phyloP scores from a whole-genome alignment of 2,888 invertebrate genomes.

The Aphrophora alni region DNA sequence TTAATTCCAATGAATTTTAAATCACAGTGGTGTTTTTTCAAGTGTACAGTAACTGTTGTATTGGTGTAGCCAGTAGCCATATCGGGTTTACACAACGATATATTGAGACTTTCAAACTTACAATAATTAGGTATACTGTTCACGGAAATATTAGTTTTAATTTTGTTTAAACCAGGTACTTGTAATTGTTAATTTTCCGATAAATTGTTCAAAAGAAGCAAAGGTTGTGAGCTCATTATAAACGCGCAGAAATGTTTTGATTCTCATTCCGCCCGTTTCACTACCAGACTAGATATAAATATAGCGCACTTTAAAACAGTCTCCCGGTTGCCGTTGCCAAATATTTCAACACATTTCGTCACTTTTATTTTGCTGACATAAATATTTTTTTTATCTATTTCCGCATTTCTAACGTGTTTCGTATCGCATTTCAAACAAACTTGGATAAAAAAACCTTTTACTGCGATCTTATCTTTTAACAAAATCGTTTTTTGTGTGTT shows the following conservation, averaged over 20 bases:
- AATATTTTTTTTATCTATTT: constrained; percentile 3
- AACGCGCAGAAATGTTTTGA: neutral
- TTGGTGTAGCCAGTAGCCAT: too few species aligned
- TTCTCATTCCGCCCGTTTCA: neutral
- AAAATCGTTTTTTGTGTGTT: neutral
- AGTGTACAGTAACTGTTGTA: too few species aligned
- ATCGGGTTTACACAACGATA: too few species aligned
- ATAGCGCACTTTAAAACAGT: neutral
- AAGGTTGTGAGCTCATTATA: too few species aligned
- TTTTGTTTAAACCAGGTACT: too few species aligned
- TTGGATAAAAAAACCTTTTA: neutral
- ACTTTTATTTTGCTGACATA: neutral
- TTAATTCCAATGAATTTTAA: too few species aligned
- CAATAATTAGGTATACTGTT: too few species aligned
- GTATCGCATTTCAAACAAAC: neutral
- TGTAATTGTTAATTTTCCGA: too few species aligned
- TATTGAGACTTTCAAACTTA: too few species aligned
- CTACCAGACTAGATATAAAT: neutral
- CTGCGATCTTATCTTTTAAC: neutral
- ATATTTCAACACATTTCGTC: neutral
- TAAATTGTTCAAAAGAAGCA: too few species aligned
- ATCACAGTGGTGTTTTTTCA: too few species aligned
- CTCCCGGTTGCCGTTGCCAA: neutral
- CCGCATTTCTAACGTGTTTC: neutral
- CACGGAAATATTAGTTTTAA: too few species aligned